Percentiles rank a stretch among this genome's conserved stretches.
phyloP scores from a whole-genome alignment of 2,113 vertebrate genomes.

The Nannospalax galili region DNA sequence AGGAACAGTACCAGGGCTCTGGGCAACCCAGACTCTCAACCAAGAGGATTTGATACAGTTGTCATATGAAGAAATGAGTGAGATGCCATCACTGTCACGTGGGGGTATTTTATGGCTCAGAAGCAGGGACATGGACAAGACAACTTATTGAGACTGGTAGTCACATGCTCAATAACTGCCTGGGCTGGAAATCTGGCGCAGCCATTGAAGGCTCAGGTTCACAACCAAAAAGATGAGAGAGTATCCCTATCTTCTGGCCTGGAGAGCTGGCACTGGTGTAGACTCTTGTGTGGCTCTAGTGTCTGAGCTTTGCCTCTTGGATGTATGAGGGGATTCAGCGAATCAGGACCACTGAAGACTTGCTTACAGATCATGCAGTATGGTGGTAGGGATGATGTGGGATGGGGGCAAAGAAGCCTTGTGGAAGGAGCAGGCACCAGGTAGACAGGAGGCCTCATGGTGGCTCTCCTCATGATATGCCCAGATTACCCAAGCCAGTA shows the following conservation, averaged over 20 bases:
- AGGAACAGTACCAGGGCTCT: neutral
- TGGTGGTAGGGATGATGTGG: fast-evolving
- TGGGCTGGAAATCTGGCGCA: no score
- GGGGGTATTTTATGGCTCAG: neutral
- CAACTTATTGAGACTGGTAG: neutral
- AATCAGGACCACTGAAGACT: neutral
- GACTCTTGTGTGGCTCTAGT: neutral
- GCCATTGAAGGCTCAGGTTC: no score
- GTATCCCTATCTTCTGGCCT: neutral
- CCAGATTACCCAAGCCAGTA: neutral
- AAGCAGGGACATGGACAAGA: neutral
- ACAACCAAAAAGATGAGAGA: no score
- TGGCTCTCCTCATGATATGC: no score
- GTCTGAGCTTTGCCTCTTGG: neutral
- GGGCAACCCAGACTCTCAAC: neutral
- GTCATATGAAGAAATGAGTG: neutral
- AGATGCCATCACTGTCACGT: neutral
- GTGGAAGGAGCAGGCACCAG: no score
- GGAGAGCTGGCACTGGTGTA: neutral
- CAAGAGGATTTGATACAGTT: fast-evolving
- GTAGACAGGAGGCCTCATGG: neutral
- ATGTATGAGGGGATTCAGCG: neutral
- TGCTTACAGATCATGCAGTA: neutral
- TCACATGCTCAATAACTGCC: neutral
- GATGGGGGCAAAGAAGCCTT: neutral